Percentiles rank a stretch among this genome's conserved stretches.
phyloP scores from a whole-genome alignment of 2,888 invertebrate genomes.

The Ophioninae sp. region DNA sequence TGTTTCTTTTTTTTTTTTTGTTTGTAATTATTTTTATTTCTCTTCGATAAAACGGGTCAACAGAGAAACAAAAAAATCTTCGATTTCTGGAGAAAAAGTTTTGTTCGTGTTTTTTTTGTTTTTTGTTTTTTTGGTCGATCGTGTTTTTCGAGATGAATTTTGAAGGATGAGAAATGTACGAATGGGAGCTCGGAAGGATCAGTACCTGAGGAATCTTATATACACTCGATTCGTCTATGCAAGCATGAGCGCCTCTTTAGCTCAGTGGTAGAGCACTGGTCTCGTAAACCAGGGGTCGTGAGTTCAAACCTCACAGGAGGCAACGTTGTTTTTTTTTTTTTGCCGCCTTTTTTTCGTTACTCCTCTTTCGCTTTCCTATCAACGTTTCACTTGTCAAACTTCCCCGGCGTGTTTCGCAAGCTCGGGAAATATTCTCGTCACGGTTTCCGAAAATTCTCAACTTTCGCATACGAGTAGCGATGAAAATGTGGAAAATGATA shows the following conservation, averaged over 20 bases:
- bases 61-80: conserved; percentile 4
- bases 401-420: not conserved
- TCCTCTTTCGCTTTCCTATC: not conserved
- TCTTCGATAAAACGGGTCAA: conserved; percentile 18
- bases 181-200: not conserved
- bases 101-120: not conserved
- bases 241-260: conserved; percentile 86
- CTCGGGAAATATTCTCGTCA: conserved; percentile 15
- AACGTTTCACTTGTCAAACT: not conserved
- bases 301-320: conserved; percentile 94
- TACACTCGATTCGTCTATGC: conserved; percentile 23
- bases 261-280: conserved; percentile 94
- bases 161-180: no score
- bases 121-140: conserved; percentile 17
- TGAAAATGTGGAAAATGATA: no score
- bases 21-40: not conserved
- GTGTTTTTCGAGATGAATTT: not conserved
- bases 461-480: no score
- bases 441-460: not conserved
- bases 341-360: conserved; percentile 48
- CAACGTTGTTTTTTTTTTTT: conserved; percentile 81
- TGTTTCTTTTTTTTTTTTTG: no score
- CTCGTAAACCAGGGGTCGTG: conserved; percentile 94
- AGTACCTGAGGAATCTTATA: not conserved
- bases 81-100: no score